Base-by-base conservation (phyloP, 2,113 vertebrate species). In the Emydura subglobosa region DNA sequence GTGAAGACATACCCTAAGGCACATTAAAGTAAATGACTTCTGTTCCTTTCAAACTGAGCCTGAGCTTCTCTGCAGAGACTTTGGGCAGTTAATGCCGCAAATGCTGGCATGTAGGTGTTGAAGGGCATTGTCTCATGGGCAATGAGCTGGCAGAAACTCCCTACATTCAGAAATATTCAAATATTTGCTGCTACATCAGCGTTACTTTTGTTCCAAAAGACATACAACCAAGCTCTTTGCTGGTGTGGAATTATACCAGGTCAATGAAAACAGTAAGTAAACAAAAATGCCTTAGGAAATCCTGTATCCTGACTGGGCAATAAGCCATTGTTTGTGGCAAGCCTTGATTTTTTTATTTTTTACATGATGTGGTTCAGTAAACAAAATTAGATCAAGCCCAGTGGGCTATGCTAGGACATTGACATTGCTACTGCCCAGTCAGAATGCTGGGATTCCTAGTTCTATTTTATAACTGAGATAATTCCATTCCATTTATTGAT, bases 361-460 rank as follows among this genome's bases (percentile, higher is more conserved):
- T 82, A 10, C 16, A 27, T 83, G 44, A 55, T 29, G 85, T 10
- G 25, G 54, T 47, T 57, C 81, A 59, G 55, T 83, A 57, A 83
- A 59, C 9, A 89, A 94, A 94, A 94, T 76, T 42, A 54, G 5
- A 85, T 74, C 95, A 88, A 92, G 42, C 50, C 16, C 59, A 90
- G 76, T 83, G 81, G 83, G 5, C 17, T 74, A 13, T 91, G 85
- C 51, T 85, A 29, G 57, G 89, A 57, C 39, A 49, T 54, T 82
- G 65, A 88, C 82, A 82, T 55, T 44, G 24, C 27, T 76, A 85
- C 79, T 93, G 89, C 91, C 76, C 54, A 95, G 27, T 39, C 24
- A 90, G 93, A 97, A 96, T 83, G 13, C 47, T 88, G 96, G 86
- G 92, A 91, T 94, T 96, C 86, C 68, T 79, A 88, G 50, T 68